These are phyloP conservation scores for Lepilemur septentrionalis DNA, from an alignment of 2,797 vertebrate species.

Conservation along the genomic window DNA sequence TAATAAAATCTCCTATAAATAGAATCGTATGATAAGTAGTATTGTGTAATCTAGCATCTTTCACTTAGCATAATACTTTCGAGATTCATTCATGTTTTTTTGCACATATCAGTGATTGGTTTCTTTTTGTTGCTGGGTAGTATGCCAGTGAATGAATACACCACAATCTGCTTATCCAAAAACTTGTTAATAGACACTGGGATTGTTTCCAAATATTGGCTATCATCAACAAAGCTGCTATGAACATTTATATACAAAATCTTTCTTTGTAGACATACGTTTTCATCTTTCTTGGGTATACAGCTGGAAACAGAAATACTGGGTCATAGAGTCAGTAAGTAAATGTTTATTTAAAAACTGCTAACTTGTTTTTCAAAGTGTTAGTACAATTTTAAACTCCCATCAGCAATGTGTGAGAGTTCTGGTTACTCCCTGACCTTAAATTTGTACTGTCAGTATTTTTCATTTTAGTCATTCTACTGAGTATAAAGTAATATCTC, in stretches of 20 bases:
- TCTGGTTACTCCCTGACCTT: not conserved
- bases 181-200: not conserved
- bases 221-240: not conserved
- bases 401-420: not conserved
- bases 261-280: not conserved
- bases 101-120: not conserved
- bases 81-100: not conserved
- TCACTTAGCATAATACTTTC: not conserved
- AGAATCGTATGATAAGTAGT: not conserved
- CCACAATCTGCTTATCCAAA: not conserved
- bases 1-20: not conserved
- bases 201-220: not conserved
- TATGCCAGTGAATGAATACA: not conserved
- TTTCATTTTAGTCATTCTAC: not conserved
- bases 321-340: not conserved
- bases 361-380: not conserved
- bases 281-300: not conserved
- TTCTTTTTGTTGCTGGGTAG: not conserved
- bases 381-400: not conserved
- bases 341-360: not conserved
- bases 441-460: not conserved
- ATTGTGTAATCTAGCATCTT: not conserved
- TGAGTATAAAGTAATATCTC: not conserved
- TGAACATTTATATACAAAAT: not conserved
- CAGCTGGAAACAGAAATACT: not conserved